Percentiles rank a stretch among this genome's conserved stretches.
phyloP scores from a whole-genome alignment of 2,113 vertebrate genomes.

The Indicator maculatus region DNA sequence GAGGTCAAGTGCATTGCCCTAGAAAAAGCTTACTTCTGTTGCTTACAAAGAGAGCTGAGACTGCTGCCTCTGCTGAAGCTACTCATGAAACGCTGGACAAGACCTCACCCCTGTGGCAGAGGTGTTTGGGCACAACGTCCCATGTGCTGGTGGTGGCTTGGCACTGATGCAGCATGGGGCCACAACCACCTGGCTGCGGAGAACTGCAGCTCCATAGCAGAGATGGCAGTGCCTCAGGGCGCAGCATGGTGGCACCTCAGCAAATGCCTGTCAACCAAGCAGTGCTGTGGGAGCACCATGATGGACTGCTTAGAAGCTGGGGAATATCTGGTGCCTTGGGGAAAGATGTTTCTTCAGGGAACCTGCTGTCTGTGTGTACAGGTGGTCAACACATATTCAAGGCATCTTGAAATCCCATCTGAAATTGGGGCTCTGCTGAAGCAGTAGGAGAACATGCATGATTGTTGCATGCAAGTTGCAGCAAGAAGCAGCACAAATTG shows the following conservation, averaged over 20 bases:
- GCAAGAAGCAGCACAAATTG: not conserved
- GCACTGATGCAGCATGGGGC: fast-evolving
- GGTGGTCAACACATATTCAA: fast-evolving
- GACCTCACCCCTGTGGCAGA: not conserved
- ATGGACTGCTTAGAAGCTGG: fast-evolving
- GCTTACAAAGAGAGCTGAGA: not conserved
- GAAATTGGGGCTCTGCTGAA: not conserved
- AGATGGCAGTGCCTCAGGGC: not conserved
- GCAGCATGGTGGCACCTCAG: not conserved
- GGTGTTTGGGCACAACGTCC: not conserved
- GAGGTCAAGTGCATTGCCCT: not conserved
- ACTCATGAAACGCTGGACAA: fast-evolving
- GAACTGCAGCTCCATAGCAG: not conserved
- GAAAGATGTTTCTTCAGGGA: not conserved
- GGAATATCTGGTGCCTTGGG: fast-evolving
- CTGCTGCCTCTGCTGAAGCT: not conserved
- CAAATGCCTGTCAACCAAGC: not conserved
- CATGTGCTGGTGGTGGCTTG: fast-evolving
- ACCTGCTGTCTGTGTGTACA: not conserved
- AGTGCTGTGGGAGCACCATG: not conserved
- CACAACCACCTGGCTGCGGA: fast-evolving
- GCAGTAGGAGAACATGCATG: not conserved
- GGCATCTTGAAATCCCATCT: not conserved
- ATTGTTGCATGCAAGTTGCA: no score
- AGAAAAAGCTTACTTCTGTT: not conserved